Base-by-base conservation (phyloP, 2,797 vertebrate species). In the Lates japonicus region DNA sequence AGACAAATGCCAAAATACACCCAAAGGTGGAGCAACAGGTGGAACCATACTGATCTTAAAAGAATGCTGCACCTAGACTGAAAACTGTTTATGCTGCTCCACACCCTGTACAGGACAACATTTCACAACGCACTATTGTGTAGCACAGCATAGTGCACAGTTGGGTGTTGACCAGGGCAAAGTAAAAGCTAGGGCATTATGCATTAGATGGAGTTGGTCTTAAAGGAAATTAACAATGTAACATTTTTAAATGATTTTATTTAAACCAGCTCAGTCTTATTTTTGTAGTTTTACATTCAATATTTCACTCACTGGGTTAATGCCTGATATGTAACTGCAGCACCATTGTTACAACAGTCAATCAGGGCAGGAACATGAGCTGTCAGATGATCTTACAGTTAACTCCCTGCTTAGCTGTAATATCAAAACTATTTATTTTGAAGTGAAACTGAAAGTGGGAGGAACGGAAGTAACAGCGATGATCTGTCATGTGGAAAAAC, bases 171-270 rank as follows among this genome's bases (percentile, higher is more conserved):
- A 29, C 25, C 25, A 29, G 25, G 25, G 25, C 25, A 29, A 29
- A n/a, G n/a, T n/a, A n/a, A 57, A 58, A 41, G 39, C 55, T 11
- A 39, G 6, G 4, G 9, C 5, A 14, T 22, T 8, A 19, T 48
- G 17, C 29, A 44, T 41, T 39, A 14, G 33, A 16, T 70, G 25
- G 19, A 41, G 17, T 12, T 42, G 33, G 20, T 59, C 12, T 44
- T 62, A 54, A 76, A 80, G 41, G 75, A 71, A 74, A 64, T 63
- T 31, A 29, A 2, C 25, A 52, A 8, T 20, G 22, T 63, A 42
- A 13, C 51, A 52, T 13, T 52, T n/a, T 22, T 22, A 5, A 4
- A 19, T n/a, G 46, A 17, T 8, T 62, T 64, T 37, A n/a, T 51
- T 35, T 25, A 17, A 29, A 49, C 3, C 29, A 37, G 2, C 7